Conservation (phyloP, 37 sponge, comb jelly and placozoan genomes). For the Halisarca cf. caerulea region DNA sequence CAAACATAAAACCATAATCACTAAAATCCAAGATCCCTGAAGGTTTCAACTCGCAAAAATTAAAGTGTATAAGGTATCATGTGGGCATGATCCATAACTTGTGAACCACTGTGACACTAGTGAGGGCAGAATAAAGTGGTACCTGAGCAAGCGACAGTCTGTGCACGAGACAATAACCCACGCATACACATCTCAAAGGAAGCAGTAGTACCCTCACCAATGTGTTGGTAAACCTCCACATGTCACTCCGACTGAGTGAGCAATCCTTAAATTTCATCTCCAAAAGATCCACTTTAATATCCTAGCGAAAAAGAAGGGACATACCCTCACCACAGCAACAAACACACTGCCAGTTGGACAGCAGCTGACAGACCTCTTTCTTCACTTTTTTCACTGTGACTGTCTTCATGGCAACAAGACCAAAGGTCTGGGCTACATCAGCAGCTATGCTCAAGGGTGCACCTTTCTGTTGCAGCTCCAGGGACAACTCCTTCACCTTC, state of each 20-base stretch:
- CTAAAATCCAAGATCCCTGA: too few species aligned
- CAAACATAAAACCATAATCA: too few species aligned
- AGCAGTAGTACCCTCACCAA: slow-evolving; percentile 65
- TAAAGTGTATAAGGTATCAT: too few species aligned
- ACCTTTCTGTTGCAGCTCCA: slow-evolving; percentile 70
- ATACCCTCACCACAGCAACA: too few species aligned
- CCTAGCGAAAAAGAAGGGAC: background rate
- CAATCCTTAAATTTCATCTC: slow-evolving; percentile 75
- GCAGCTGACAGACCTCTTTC: background rate
- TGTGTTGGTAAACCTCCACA: slow-evolving; percentile 79
- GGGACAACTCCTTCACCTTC: slow-evolving; percentile 49
- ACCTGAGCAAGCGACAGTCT: too few species aligned
- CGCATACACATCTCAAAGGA: too few species aligned
- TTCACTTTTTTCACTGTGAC: slow-evolving; percentile 58
- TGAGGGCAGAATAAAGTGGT: too few species aligned
- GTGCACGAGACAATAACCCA: too few species aligned
- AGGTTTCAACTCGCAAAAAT: too few species aligned
- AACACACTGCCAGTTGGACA: too few species aligned
- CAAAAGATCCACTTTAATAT: slow-evolving; percentile 54
- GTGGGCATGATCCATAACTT: too few species aligned
- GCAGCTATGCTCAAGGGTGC: slow-evolving; percentile 56
- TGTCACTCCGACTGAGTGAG: slow-evolving; percentile 74
- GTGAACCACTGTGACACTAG: too few species aligned
- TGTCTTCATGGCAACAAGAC: slow-evolving; percentile 41
- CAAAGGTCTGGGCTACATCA: slow-evolving; percentile 61